Percentiles rank a stretch among this genome's conserved stretches.
These are phyloP conservation scores for Cydia splendana DNA, from an alignment of 1,140 invertebrate species.

Conservation along the genomic window DNA sequence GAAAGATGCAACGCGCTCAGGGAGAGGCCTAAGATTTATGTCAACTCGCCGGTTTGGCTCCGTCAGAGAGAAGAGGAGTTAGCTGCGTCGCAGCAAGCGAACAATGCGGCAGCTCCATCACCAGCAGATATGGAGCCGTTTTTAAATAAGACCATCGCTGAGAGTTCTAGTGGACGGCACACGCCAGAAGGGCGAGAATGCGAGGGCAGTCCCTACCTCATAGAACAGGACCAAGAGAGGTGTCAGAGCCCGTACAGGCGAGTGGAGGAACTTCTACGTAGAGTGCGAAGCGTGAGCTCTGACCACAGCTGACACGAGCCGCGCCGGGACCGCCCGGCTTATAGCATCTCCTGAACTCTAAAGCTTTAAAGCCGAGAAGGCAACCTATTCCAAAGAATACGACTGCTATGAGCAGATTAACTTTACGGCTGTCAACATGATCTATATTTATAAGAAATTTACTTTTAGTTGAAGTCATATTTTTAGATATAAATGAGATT, in stretches of 20 bases:
- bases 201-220: constrained; percentile 60
- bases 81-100: constrained; percentile 50
- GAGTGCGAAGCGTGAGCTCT: constrained; percentile 64
- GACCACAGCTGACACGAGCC: constrained; percentile 73
- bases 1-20: constrained; percentile 71
- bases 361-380: constrained; percentile 57
- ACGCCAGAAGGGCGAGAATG: constrained; percentile 64
- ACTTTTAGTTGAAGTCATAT: constrained; percentile 25
- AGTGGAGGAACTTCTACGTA: constrained; percentile 67
- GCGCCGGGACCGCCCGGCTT: constrained; percentile 63
- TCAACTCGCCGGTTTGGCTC: constrained; percentile 76
- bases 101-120: constrained; percentile 39
- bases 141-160: constrained; percentile 50
- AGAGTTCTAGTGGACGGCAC: constrained; percentile 62
- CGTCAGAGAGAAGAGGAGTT: constrained; percentile 69
- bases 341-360: constrained; percentile 58
- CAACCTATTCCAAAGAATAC: constrained; percentile 49
- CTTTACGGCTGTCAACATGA: constrained; percentile 28
- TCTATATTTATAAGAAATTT: constrained; percentile 26
- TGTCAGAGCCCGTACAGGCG: constrained; percentile 70
- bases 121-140: constrained; percentile 66
- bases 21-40: constrained; percentile 71
- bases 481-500: constrained; percentile 26
- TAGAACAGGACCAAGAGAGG: constrained; percentile 56
- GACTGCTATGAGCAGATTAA: constrained; percentile 36